Conservation (phyloP, 2,888 invertebrate genomes). For the Trimorus sp. region DNA sequence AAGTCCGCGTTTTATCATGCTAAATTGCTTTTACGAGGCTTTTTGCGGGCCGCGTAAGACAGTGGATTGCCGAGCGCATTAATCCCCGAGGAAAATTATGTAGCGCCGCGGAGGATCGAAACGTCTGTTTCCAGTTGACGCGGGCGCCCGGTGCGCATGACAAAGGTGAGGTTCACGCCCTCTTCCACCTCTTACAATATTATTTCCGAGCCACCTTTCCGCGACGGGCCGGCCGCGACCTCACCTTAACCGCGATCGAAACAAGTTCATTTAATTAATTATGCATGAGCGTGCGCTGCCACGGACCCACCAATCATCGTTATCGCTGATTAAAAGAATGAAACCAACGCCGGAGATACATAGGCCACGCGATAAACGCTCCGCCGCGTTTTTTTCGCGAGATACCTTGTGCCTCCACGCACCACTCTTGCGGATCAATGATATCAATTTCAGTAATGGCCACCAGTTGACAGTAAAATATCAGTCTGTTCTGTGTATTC, state of each 20-base stretch:
- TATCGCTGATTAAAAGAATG: constrained; percentile 69
- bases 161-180: constrained; percentile 73
- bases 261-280: constrained; percentile 78
- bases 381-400: constrained; percentile 3
- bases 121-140: constrained; percentile 59
- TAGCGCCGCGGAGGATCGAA: constrained; percentile 49
- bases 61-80: constrained; percentile 57
- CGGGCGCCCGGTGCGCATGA: constrained; percentile 73
- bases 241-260: constrained; percentile 73
- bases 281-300: constrained; percentile 73
- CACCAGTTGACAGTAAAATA: constrained; percentile 23
- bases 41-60: constrained; percentile 56
- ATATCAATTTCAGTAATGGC: constrained; percentile 25
- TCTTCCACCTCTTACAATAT: constrained; percentile 72
- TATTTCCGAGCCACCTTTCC: constrained; percentile 73
- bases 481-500: constrained; percentile 2
- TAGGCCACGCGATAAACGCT: constrained; percentile 40
- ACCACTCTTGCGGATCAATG: neutral
- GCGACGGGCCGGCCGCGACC: constrained; percentile 68
- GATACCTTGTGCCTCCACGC: neutral
- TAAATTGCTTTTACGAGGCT: constrained; percentile 61
- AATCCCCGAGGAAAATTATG: constrained; percentile 64
- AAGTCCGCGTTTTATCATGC: constrained; percentile 57
- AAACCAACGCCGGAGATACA: constrained; percentile 43
- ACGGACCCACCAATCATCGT: constrained; percentile 71